These are phyloP conservation scores for Hetaerina titia DNA, from an alignment of 2,888 invertebrate genomes.

Conservation along the genomic window DNA sequence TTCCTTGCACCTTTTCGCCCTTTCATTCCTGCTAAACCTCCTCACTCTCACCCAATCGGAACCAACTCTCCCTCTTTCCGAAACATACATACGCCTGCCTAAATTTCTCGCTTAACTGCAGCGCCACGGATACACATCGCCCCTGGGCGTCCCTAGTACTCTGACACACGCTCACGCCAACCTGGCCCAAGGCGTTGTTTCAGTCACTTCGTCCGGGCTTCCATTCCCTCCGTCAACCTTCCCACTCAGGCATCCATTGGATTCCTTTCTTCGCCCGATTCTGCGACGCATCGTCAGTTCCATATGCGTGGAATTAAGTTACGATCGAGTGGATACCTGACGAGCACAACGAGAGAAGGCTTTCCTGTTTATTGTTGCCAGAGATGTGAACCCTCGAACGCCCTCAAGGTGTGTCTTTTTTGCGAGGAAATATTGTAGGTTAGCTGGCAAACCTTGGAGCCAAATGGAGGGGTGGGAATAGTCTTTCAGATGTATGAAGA, in stretches of 20 bases:
- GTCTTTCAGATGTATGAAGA: background rate
- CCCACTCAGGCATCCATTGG: background rate
- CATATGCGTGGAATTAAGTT: slow-evolving; percentile 14
- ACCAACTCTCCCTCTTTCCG: background rate
- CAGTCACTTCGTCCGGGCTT: background rate
- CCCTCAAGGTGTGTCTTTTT: background rate
- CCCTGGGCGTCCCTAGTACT: background rate
- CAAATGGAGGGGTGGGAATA: background rate
- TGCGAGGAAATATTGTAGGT: background rate
- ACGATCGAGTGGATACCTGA: background rate
- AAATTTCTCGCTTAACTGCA: background rate
- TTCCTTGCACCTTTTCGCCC: background rate
- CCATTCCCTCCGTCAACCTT: background rate
- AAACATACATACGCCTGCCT: background rate
- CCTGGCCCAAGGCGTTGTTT: background rate
- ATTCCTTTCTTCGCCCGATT: background rate
- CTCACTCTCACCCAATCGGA: background rate
- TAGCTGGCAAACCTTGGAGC: background rate
- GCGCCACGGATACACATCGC: slow-evolving; percentile 15
- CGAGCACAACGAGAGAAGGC: background rate
- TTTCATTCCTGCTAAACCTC: background rate
- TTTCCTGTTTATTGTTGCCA: background rate
- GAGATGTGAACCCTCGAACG: background rate
- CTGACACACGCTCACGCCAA: slow-evolving; percentile 4
- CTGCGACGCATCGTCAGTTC: slow-evolving; percentile 25